phyloP scores from a whole-genome alignment of 2,797 vertebrate species.

The Acanthis flammea region DNA sequence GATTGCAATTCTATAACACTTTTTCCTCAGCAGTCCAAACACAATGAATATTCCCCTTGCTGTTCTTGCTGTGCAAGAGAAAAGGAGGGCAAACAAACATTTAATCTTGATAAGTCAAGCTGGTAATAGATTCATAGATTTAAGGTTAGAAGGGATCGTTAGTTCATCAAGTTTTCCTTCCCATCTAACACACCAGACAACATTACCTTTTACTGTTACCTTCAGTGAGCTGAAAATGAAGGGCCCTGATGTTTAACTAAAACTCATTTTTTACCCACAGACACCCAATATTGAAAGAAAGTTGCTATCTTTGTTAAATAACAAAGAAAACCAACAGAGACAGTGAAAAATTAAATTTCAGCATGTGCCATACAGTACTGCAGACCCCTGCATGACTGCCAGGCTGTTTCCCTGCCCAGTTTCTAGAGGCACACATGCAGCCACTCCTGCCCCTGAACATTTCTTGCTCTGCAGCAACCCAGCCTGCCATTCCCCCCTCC shows the following conservation, averaged over 20 bases:
- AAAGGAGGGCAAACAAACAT: neutral
- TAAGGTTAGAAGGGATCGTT: neutral
- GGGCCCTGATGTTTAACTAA: neutral
- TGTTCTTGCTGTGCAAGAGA: neutral
- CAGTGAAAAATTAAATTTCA: neutral
- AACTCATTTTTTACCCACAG: neutral
- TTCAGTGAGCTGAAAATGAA: neutral
- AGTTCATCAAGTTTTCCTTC: neutral
- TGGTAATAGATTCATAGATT: neutral
- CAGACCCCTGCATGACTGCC: too few relatives aligned
- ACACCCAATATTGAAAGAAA: neutral
- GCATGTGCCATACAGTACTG: too few relatives aligned
- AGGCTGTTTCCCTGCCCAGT: neutral
- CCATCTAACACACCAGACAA: neutral
- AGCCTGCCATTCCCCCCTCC: neutral
- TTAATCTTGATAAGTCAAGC: neutral
- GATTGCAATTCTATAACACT: neutral
- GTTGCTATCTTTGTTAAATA: neutral
- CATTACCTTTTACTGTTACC: neutral
- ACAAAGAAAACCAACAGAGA: neutral
- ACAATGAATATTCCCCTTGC: neutral
- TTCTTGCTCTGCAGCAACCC: neutral
- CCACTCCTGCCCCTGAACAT: accelerated
- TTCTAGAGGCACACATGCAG: accelerated
- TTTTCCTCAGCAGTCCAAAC: neutral